phyloP scores from a whole-genome alignment of 1,140 invertebrate species.

The Leguminivora glycinivorella region DNA sequence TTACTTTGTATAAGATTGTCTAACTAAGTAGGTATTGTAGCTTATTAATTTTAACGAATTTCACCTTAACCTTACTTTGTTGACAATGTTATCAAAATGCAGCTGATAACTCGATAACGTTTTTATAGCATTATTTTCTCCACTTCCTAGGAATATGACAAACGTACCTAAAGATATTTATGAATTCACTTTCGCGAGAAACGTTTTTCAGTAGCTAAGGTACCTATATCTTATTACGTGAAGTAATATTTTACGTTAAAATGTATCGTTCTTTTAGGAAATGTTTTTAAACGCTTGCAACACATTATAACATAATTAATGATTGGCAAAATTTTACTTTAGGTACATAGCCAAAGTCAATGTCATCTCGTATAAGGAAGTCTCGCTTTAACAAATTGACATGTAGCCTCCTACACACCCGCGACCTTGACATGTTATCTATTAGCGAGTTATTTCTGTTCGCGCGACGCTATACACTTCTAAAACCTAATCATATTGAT shows the following conservation, averaged over 20 bases:
- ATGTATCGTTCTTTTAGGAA: too few species aligned
- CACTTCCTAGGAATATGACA: neutral
- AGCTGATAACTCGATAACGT: slow-evolving; percentile 16
- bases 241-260: neutral
- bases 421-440: slow-evolving; percentile 26
- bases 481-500: neutral
- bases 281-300: neutral
- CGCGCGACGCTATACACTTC: neutral
- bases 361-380: slow-evolving; percentile 3
- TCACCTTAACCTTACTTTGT: slow-evolving; percentile 4
- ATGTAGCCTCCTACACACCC: neutral
- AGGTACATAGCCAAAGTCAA: neutral
- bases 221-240: too few species aligned
- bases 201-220: too few species aligned
- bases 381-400: slow-evolving; percentile 18
- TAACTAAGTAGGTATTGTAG: too few species aligned
- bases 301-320: neutral
- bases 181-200: neutral
- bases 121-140: slow-evolving; percentile 16
- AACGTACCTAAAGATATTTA: neutral
- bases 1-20: too few species aligned
- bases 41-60: neutral
- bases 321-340: neutral
- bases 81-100: slow-evolving; percentile 17
- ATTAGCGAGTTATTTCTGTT: slow-evolving; percentile 7